Conservation (phyloP, 2,797 vertebrate genomes). For the Helarctos malayanus region DNA sequence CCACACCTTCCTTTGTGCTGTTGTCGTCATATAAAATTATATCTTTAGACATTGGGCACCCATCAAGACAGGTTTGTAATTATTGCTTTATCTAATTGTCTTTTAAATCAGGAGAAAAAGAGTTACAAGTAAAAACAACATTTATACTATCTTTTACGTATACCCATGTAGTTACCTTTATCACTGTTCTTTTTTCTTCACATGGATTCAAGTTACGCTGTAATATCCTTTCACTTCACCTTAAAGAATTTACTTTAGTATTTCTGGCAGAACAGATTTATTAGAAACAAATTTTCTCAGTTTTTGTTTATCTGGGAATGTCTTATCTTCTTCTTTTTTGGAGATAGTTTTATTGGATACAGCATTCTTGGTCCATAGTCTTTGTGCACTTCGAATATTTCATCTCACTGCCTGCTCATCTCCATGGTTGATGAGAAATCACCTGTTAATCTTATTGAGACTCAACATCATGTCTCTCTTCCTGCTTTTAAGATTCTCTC, state of each 20-base stretch:
- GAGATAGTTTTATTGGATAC: background rate
- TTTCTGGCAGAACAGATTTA: background rate
- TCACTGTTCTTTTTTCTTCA: background rate
- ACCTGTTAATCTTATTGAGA: background rate
- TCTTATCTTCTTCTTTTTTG: background rate
- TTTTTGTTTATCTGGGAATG: background rate
- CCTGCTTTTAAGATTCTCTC: background rate
- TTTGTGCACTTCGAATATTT: background rate
- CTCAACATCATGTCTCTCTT: background rate
- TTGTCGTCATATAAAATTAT: background rate
- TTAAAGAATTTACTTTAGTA: background rate
- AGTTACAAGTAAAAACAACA: background rate
- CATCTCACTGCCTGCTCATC: background rate
- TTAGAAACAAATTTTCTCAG: background rate
- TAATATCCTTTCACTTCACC: background rate
- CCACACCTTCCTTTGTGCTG: background rate
- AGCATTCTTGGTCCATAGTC: background rate
- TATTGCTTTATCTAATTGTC: background rate
- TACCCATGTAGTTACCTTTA: background rate
- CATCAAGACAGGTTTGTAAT: background rate
- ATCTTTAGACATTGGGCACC: background rate
- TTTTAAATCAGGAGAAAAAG: constrained; percentile 17
- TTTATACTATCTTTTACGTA: background rate
- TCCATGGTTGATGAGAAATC: background rate
- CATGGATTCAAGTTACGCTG: background rate